Base-by-base conservation (phyloP, 2,113 vertebrate species). In the Tretioscincus oriximinensis region DNA sequence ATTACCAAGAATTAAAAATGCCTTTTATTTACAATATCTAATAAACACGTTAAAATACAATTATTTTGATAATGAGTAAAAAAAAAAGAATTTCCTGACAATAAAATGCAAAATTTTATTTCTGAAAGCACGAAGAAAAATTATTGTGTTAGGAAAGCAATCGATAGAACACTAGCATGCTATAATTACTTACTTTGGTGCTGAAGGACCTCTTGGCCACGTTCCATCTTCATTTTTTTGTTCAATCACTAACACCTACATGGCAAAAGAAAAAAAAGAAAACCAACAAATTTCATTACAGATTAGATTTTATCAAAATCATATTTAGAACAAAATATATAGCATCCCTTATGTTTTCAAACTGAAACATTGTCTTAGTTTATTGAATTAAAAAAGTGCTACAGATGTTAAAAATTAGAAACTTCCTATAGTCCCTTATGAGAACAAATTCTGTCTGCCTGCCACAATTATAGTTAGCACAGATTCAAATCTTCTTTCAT, bases 221-320 rank as follows among this genome's bases (percentile, higher is more conserved):
- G 97, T 91, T 91, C 98, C 98, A 65, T 99, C 98, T 92, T 98
- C 97, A 75, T 96, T 98, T 96, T 98, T 99, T 95, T 99, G 97
- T 92, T 99, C 98, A 95, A 99, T 99, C 81, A 99, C 98, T 61
- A 99, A 96, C 83, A 99, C 95, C 98, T 99, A 95, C 28, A 73
- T 26, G 89, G 5, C 35, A 41, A 41, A 81, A 85, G 26, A 86
- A 73, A 77, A 76, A 28, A 77, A 90, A 86, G 29, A 3, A 41
- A 35, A 66, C 29, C 26, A 68, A 51, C 18, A 14, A 67, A 61
- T n/a, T 47, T 81, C 20, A 81, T 61, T 61, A 41, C 21, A 76
- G 20, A 28, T 69, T 76, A 68, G 35, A 41, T 41, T 41, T 41
- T 41, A 41, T 41, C 35, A 41, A 41, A 41, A 41, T 41, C 35